phyloP scores from a whole-genome alignment of 2,797 vertebrate species.

The Pantherophis alleghaniensis region DNA sequence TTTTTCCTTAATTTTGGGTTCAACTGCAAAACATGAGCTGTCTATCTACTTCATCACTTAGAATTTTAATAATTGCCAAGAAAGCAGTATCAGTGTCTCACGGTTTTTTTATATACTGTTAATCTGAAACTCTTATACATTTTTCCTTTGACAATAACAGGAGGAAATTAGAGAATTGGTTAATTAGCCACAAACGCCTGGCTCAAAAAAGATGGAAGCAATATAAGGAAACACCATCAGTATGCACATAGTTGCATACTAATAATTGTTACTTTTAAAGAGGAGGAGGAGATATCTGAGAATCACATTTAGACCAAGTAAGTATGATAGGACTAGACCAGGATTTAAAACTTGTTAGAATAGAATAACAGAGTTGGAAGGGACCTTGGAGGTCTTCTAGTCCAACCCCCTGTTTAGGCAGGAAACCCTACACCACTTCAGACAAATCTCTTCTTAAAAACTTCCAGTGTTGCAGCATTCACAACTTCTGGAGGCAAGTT shows the following conservation, averaged over 20 bases:
- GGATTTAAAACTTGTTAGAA: neutral
- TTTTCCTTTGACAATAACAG: slow-evolving; percentile 22
- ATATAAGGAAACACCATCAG: neutral
- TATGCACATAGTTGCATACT: neutral
- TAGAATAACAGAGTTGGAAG: too few species aligned
- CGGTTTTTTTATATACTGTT: neutral
- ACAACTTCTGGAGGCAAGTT: too few species aligned
- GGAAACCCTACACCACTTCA: too few species aligned
- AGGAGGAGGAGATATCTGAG: neutral
- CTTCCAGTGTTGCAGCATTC: too few species aligned
- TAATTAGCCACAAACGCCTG: slow-evolving; percentile 23
- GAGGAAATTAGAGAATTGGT: slow-evolving; percentile 17
- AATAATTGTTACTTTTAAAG: neutral
- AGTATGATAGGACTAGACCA: neutral
- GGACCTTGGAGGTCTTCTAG: too few species aligned
- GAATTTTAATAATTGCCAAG: neutral
- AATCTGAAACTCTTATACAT: neutral
- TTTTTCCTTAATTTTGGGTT: neutral
- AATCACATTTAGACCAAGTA: neutral
- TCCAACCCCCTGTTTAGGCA: too few species aligned
- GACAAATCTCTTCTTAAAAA: too few species aligned
- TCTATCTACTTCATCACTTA: neutral
- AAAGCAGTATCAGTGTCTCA: neutral
- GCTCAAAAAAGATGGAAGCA: neutral
- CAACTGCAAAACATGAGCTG: neutral